Evolutionary conservation across 2,113 vertebrate species (phyloP).

Genomic region (Camelus dromedarius): DNA sequence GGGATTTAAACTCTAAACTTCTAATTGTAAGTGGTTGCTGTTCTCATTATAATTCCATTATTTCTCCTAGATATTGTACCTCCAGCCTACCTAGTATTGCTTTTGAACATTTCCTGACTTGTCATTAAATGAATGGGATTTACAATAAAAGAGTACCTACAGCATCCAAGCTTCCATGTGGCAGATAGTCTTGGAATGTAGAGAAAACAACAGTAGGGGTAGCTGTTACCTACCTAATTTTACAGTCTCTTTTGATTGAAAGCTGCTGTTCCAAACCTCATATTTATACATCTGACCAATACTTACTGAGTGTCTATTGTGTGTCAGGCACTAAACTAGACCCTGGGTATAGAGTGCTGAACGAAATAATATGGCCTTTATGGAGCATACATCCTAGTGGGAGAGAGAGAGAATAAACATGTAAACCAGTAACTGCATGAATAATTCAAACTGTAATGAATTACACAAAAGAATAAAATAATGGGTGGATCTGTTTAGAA

Average conservation of each 20-base stretch:
- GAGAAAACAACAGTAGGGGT: neutral
- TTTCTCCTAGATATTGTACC: neutral
- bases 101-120: neutral
- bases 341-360: neutral
- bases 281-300: constrained; percentile 13
- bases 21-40: constrained; percentile 4
- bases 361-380: neutral
- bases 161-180: neutral
- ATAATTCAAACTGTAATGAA: constrained; percentile 35
- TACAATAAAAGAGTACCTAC: neutral
- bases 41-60: neutral
- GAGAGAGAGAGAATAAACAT: neutral
- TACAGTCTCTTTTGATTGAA: neutral
- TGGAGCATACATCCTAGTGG: neutral
- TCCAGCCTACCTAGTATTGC: neutral
- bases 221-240: constrained; percentile 16
- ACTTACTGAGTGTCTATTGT: neutral
- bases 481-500: neutral
- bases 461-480: neutral
- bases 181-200: neutral
- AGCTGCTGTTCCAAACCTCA: neutral
- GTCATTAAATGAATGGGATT: neutral
- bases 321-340: neutral
- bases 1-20: constrained; percentile 29
- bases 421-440: neutral